phyloP scores from a whole-genome alignment of 2,888 invertebrate species.

The Brachyptera putata region DNA sequence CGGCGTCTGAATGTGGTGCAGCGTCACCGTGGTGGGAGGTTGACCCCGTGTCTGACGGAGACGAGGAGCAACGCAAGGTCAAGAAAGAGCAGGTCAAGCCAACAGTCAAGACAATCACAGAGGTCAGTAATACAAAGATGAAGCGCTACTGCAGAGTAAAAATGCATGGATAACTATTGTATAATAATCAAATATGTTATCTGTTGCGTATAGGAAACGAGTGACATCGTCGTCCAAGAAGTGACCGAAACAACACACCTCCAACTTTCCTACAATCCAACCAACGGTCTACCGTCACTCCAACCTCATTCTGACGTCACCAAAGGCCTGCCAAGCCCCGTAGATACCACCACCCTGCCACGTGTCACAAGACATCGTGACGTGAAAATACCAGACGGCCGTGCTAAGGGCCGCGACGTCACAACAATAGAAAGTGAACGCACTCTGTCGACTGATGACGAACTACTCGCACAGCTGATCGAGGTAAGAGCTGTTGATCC shows the following conservation, averaged over 20 bases:
- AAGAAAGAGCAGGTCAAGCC: not conserved
- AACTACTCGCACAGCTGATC: slow-evolving; percentile 45
- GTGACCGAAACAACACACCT: slow-evolving; percentile 52
- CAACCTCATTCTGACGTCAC: too few relatives aligned
- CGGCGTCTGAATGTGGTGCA: slow-evolving; percentile 61
- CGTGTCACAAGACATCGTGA: too few relatives aligned
- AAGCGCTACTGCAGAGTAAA: too few relatives aligned
- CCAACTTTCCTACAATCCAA: slow-evolving; percentile 51
- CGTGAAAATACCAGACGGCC: too few relatives aligned
- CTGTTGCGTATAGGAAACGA: slow-evolving; percentile 36
- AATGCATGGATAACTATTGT: too few relatives aligned
- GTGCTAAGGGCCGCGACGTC: too few relatives aligned
- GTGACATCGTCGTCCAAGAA: slow-evolving; percentile 50
- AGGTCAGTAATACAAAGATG: slow-evolving; percentile 17
- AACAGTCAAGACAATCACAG: slow-evolving; percentile 24
- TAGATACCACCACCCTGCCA: too few relatives aligned
- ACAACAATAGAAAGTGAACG: slow-evolving; percentile 6
- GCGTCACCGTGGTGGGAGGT: slow-evolving; percentile 55
- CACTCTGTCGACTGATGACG: slow-evolving; percentile 36
- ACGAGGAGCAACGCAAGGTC: slow-evolving; percentile 41
- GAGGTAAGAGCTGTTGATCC: slow-evolving; percentile 43
- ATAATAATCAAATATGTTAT: too few relatives aligned
- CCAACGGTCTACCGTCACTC: slow-evolving; percentile 51
- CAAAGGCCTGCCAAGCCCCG: too few relatives aligned
- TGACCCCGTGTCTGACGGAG: slow-evolving; percentile 39